Percentiles rank a stretch among this genome's conserved stretches.
Evolutionary conservation across 1,140 invertebrate genomes (phyloP).

Genomic region (Zaprionus capensis): DNA sequence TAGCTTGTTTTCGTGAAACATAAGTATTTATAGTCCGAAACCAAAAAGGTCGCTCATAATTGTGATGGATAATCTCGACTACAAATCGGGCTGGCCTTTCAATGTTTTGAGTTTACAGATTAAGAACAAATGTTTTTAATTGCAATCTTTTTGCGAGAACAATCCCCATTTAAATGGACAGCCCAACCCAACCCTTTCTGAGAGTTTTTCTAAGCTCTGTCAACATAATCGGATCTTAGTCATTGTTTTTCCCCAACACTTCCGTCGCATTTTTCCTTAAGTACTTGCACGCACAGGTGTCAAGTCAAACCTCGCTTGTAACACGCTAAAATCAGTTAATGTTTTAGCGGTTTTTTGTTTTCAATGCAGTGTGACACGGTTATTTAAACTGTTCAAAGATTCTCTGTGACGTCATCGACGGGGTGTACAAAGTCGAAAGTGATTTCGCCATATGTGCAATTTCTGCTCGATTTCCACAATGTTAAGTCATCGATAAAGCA

Average conservation of each 20-base stretch:
- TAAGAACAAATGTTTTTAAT: not conserved
- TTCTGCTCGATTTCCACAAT: slow-evolving; percentile 24
- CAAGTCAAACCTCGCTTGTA: not conserved
- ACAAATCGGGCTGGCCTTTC: not conserved
- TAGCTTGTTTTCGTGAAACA: slow-evolving; percentile 11
- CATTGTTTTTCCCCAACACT: slow-evolving; percentile 22
- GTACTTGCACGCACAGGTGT: slow-evolving; percentile 17
- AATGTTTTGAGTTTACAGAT: not conserved
- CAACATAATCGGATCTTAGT: slow-evolving; percentile 10
- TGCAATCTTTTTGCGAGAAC: not conserved
- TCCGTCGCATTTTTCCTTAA: slow-evolving; percentile 16
- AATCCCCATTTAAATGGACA: no score
- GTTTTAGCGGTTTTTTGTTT: not conserved
- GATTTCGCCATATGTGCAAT: slow-evolving; percentile 14
- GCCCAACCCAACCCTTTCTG: not conserved
- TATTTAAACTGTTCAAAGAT: slow-evolving; percentile 25
- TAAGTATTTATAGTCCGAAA: slow-evolving; percentile 19
- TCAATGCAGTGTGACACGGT: not conserved
- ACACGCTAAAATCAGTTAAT: slow-evolving; percentile 2
- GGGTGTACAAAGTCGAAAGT: slow-evolving; percentile 23
- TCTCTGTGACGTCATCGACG: slow-evolving; percentile 24
- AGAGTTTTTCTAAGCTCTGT: not conserved
- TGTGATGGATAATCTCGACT: not conserved
- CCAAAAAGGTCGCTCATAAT: slow-evolving; percentile 15
- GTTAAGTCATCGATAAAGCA: slow-evolving; percentile 20